These are phyloP conservation scores for Resseliella maxima DNA, from an alignment of 2,888 invertebrate species.

Conservation along the genomic window DNA sequence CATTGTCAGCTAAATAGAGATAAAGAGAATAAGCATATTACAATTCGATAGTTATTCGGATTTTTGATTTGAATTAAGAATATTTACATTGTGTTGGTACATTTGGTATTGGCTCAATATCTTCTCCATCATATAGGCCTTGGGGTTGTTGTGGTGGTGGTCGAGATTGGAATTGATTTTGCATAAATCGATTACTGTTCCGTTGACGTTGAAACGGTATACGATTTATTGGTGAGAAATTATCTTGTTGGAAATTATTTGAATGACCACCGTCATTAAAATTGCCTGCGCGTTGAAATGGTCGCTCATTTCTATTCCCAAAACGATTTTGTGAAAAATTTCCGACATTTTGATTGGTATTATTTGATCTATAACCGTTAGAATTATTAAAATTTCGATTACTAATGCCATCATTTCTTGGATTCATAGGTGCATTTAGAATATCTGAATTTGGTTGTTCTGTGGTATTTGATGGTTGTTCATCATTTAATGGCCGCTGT, in stretches of 20 bases:
- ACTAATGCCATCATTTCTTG: constrained; percentile 68
- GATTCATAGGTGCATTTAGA: constrained; percentile 74
- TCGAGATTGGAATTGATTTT: constrained; percentile 6
- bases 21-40: background rate
- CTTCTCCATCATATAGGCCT: constrained; percentile 56
- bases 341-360: constrained; percentile 56
- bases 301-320: background rate
- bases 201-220: constrained; percentile 45
- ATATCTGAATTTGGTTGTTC: constrained; percentile 59
- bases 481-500: constrained; percentile 57
- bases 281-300: background rate
- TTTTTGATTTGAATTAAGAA: background rate
- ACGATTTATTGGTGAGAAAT: constrained; percentile 1
- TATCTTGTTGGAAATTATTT: background rate
- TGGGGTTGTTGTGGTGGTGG: constrained; percentile 41
- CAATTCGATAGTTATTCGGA: background rate
- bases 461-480: constrained; percentile 51
- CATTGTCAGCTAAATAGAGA: background rate
- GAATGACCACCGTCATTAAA: background rate
- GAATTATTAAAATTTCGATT: constrained; percentile 63
- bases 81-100: background rate
- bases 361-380: constrained; percentile 58
- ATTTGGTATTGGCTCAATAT: background rate
- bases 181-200: background rate
- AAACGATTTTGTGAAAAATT: background rate